phyloP scores from a whole-genome alignment of 2,888 invertebrate genomes.

The Tenthredo mesomela region DNA sequence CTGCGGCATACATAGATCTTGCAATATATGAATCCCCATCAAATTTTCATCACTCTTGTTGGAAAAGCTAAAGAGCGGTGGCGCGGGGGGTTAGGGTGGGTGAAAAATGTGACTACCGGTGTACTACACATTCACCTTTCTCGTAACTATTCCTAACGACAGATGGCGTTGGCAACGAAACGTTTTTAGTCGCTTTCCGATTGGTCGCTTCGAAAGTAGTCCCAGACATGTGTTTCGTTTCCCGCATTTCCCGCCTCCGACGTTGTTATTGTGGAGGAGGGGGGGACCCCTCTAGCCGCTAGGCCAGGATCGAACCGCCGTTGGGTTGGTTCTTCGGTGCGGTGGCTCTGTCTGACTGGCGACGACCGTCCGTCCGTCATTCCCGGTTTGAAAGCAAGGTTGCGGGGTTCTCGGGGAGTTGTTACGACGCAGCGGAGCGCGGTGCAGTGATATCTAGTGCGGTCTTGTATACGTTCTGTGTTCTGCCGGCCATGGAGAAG shows the following conservation, averaged over 20 bases:
- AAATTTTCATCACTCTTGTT: conserved; percentile 18
- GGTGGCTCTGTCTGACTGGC: conserved; percentile 69
- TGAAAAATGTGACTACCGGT: conserved; percentile 27
- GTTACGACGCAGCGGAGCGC: conserved; percentile 76
- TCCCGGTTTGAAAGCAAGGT: conserved; percentile 76
- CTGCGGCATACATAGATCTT: not conserved
- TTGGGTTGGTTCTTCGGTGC: conserved; percentile 68
- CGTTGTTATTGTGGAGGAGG: conserved; percentile 71
- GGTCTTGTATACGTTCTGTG: conserved; percentile 56
- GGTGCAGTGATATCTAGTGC: conserved; percentile 65
- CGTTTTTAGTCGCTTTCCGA: conserved; percentile 55
- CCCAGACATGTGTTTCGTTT: conserved; percentile 75
- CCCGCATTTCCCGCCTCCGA: conserved; percentile 76
- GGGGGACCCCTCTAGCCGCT: conserved; percentile 55
- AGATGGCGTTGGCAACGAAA: conserved; percentile 11
- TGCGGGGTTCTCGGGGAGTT: conserved; percentile 68
- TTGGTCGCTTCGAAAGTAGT: conserved; percentile 76
- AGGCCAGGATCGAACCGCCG: conserved; percentile 71
- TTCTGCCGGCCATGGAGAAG: conserved; percentile 88
- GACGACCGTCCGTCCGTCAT: conserved; percentile 73
- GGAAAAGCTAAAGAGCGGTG: not conserved
- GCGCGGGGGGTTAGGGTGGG: not conserved
- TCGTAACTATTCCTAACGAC: not conserved
- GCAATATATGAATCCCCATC: not conserved
- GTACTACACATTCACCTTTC: conserved; percentile 1